Evolutionary conservation across 2,888 invertebrate species (phyloP), one percentile per base, ranked within the genome.

Genomic region (Reticulitermes lucifugus): DNA sequence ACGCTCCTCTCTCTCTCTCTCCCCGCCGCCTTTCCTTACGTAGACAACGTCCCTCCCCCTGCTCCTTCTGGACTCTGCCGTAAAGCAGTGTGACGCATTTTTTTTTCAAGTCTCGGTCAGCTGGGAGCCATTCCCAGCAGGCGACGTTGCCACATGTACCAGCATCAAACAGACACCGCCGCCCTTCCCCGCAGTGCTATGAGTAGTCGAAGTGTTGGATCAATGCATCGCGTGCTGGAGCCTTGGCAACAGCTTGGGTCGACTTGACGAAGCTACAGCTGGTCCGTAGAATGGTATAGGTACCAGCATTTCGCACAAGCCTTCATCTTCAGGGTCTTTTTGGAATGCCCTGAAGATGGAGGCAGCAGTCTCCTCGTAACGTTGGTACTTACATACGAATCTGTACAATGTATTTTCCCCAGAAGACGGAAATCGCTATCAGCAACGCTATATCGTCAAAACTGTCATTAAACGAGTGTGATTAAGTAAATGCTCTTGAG

Each of bases 111-210:
- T 46, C 77, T 77, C 75, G 41, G 81, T 81, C 81, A 81, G 81
- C 81, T 81, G 81, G 81, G 81, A 81, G 70, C 81, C 65, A 70
- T 81, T 81, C 81, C 81, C 81, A 77, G 77, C 51, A 73, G 73
- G 73, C 80, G 22, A 35, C 80, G 81, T 81, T 81, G 81, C 81
- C 81, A 79, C 79, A 46, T 79, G 10, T 79, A 25, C 43, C 21
- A 75, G 75, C 43, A 70, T n/a, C 25, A 25, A 29, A 46, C 51
- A 59, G 59, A 22, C 59, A 25, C 59, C 22, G 35, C 81, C 81
- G 43, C 60, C 14, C 35, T n/a, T 14, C 81, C 29, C 21, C 29
- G 46, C 35, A 59, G 4, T 7, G 35, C 59, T 25, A 9, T 43
- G 25, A 51, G 51, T 2, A 73, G 73, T 14, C 25, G 75, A 22